phyloP scores from a whole-genome alignment of 2,113 vertebrate genomes.

The Heliornis fulica region DNA sequence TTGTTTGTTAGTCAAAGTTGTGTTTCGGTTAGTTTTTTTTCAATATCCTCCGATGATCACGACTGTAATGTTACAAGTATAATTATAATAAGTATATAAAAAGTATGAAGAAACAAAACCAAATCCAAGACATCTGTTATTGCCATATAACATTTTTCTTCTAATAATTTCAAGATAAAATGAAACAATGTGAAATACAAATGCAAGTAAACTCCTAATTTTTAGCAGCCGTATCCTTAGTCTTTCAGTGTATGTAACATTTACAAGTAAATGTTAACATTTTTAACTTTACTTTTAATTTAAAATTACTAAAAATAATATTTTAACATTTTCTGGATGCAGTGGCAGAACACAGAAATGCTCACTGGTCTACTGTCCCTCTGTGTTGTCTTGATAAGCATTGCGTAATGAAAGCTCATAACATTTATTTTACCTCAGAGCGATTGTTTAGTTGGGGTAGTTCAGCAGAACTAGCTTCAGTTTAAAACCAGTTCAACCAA shows the following conservation, averaged over 20 bases:
- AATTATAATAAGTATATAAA: neutral
- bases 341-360: neutral
- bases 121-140: neutral
- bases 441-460: neutral
- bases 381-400: neutral
- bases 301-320: too few species aligned
- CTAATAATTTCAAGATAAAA: neutral
- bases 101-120: fast-evolving
- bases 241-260: neutral
- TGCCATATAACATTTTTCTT: neutral
- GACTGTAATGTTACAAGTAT: neutral
- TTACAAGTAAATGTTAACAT: too few species aligned
- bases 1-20: neutral
- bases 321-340: too few species aligned
- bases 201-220: neutral
- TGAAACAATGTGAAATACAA: too few species aligned
- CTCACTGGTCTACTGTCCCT: neutral
- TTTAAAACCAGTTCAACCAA: neutral
- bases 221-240: neutral
- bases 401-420: neutral
- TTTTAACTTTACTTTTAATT: too few species aligned
- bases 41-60: neutral
- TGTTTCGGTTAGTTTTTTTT: neutral
- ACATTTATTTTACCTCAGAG: neutral
- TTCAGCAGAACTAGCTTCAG: neutral